These are phyloP conservation scores for Agrotis puta DNA, from an alignment of 2,888 invertebrate species.

Conservation along the genomic window DNA sequence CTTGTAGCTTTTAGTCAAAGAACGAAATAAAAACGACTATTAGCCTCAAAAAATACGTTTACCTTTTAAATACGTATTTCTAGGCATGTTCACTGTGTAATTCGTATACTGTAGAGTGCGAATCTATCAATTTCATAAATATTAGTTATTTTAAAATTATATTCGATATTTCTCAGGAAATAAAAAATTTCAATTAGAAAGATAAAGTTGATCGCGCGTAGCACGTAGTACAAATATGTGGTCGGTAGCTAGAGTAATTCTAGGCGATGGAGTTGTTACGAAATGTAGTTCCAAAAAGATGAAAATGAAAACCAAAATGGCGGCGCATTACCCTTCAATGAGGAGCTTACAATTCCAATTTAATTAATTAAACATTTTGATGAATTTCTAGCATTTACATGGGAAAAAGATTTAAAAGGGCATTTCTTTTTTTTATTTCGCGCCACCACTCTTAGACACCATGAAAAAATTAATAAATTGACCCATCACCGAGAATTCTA, in stretches of 20 bases:
- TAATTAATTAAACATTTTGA: neutral
- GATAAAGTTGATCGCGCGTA: neutral
- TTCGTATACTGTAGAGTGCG: no score
- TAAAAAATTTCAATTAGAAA: neutral
- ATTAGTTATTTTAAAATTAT: no score
- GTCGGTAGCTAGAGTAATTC: constrained; percentile 38
- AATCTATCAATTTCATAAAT: no score
- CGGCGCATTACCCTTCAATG: constrained; percentile 1
- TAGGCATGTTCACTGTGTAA: no score
- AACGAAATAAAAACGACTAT: no score
- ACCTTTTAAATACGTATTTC: no score
- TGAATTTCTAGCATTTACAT: neutral
- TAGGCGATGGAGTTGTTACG: constrained; percentile 48
- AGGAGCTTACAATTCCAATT: no score
- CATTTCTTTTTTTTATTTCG: neutral
- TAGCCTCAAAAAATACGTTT: no score
- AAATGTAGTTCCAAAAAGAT: constrained; percentile 16
- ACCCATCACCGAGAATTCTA: constrained; percentile 56
- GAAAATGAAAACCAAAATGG: constrained; percentile 10
- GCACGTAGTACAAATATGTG: constrained; percentile 43
- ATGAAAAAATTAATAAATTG: constrained; percentile 20
- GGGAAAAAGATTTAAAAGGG: neutral
- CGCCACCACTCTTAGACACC: constrained; percentile 26
- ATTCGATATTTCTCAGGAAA: constrained; percentile 9
- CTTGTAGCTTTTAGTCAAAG: no score